A percentile compares a stretch with the other conserved stretches of the same genome.
phyloP scores from a whole-genome alignment of 2,113 vertebrate species.

The Nannobrachium achirus region DNA sequence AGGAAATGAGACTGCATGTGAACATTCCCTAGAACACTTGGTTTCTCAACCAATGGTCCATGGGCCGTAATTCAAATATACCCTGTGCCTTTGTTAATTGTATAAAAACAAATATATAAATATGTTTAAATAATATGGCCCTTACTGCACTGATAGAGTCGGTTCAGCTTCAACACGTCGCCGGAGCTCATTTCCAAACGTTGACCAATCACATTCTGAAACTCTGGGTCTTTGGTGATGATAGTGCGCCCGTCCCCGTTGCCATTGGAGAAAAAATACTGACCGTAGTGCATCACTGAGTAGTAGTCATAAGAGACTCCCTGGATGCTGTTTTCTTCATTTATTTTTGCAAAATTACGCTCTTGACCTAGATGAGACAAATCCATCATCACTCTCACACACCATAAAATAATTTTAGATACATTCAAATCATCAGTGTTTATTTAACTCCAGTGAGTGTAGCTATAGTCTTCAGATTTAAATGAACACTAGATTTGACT shows the following conservation, averaged over 20 bases:
- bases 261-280: conserved; percentile 74
- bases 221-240: conserved; percentile 74
- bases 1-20: too few species aligned
- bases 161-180: conserved; percentile 81
- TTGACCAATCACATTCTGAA: conserved; percentile 84
- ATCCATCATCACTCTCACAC: background rate
- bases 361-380: conserved; percentile 65
- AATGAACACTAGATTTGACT: too few species aligned
- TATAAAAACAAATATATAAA: too few species aligned
- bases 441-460: too few species aligned
- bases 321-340: conserved; percentile 70
- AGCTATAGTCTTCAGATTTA: too few species aligned
- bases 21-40: too few species aligned
- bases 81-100: too few species aligned
- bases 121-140: conserved; percentile 24
- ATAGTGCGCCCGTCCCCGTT: conserved; percentile 82
- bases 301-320: conserved; percentile 85
- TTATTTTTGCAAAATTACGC: conserved; percentile 78
- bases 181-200: conserved; percentile 85
- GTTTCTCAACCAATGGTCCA: too few species aligned
- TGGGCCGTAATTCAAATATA: too few species aligned
- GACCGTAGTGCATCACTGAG: conserved; percentile 87
- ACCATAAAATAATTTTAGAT: too few species aligned
- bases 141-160: conserved; percentile 86
- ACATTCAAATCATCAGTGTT: too few species aligned